Evolutionary conservation across 1,140 invertebrate species (phyloP).

Genomic region (Cataglyphis hispanica): DNA sequence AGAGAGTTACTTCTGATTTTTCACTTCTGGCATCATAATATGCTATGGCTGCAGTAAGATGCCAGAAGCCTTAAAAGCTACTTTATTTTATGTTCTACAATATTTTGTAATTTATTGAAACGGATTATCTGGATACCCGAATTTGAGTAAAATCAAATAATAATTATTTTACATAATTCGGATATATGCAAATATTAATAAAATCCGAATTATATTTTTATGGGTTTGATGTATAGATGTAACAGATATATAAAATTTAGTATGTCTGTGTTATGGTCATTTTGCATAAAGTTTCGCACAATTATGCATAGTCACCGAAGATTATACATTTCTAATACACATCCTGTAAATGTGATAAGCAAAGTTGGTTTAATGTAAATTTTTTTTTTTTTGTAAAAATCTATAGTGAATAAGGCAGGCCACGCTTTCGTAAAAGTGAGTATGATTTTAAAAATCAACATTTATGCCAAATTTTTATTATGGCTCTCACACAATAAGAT

Average conservation of each 20-base stretch:
- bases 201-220: neutral
- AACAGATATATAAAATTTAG: conserved; percentile 36
- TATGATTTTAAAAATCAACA: neutral
- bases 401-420: neutral
- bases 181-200: neutral
- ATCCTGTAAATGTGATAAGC: neutral
- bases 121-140: neutral
- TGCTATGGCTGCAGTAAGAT: neutral
- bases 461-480: conserved; percentile 3
- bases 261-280: conserved; percentile 17
- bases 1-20: neutral
- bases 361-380: neutral
- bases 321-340: conserved; percentile 4
- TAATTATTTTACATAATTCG: conserved; percentile 20
- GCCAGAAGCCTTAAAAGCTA: neutral
- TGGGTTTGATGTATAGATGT: neutral
- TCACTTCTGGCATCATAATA: neutral
- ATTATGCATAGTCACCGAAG: conserved; percentile 28
- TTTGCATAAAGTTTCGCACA: neutral
- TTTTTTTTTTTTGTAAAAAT: too few species aligned
- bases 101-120: conserved; percentile 9
- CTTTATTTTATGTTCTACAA: neutral
- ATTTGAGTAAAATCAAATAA: neutral
- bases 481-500: neutral
- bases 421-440: neutral